phyloP scores from a whole-genome alignment of 2,888 invertebrate genomes.

The Serripes groenlandicus region DNA sequence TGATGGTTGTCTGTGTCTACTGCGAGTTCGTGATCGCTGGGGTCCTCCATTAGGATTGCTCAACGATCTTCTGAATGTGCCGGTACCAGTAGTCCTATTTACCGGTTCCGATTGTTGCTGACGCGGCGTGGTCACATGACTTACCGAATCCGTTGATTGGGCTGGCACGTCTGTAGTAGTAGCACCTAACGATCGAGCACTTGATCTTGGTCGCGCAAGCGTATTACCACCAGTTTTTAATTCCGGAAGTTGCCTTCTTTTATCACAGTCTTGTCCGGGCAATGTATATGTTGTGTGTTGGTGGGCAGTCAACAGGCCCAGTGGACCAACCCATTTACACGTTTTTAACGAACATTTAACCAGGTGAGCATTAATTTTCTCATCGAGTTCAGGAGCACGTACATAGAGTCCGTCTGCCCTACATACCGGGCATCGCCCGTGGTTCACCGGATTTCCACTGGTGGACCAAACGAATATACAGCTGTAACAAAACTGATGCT shows the following conservation, averaged over 20 bases:
- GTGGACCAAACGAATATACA: conserved; percentile 85
- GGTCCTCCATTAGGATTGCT: conserved; percentile 13
- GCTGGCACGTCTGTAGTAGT: not conserved
- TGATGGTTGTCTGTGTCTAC: conserved; percentile 31
- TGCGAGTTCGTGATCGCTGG: conserved; percentile 43
- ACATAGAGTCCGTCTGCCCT: conserved; percentile 77
- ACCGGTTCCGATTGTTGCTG: not conserved
- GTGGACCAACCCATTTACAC: conserved; percentile 79
- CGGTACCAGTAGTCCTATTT: not conserved
- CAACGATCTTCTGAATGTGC: conserved; percentile 18
- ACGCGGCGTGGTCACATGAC: not conserved
- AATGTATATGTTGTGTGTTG: conserved; percentile 70
- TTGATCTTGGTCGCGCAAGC: conserved; percentile 32
- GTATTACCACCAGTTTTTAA: conserved; percentile 35
- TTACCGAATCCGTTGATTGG: not conserved
- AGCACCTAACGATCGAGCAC: conserved; percentile 21
- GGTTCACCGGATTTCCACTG: conserved; percentile 81
- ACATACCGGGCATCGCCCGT: conserved; percentile 84
- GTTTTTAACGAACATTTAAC: conserved; percentile 81
- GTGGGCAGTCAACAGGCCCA: conserved; percentile 72
- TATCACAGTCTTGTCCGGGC: conserved; percentile 3
- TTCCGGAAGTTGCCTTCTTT: conserved; percentile 34
- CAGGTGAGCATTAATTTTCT: conserved; percentile 72
- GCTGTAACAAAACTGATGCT: conserved; percentile 84
- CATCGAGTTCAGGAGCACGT: conserved; percentile 74